Percentiles rank a stretch among this genome's conserved stretches.
Evolutionary conservation across 2,113 vertebrate species (phyloP).

Genomic region (Dipodomys stephensi): DNA sequence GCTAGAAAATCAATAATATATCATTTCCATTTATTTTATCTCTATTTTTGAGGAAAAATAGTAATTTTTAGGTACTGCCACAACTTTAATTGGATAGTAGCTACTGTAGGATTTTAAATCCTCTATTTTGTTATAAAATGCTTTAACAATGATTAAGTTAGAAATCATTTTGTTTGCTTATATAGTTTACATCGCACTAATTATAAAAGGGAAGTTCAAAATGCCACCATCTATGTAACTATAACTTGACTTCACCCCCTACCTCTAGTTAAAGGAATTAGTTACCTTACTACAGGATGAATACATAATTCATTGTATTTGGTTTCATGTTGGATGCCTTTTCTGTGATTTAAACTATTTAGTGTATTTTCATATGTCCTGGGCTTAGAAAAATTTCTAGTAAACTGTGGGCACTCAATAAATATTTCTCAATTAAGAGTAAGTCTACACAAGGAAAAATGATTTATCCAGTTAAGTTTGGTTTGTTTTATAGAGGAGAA

Average conservation of each 20-base stretch:
- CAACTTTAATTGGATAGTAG: not conserved
- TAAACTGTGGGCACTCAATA: not conserved
- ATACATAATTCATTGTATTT: not conserved
- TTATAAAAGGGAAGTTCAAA: not conserved
- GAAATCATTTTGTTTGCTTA: not conserved
- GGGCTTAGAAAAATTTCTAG: not conserved
- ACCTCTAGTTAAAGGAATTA: not conserved
- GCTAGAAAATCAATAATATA: no score
- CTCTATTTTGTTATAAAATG: not conserved
- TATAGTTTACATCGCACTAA: not conserved
- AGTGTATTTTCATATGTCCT: not conserved
- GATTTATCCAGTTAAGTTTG: not conserved
- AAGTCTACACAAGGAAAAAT: not conserved
- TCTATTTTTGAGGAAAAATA: no score
- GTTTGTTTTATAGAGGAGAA: not conserved
- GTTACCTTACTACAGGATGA: not conserved
- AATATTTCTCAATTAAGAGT: slow-evolving; percentile 1
- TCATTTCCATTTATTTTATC: no score
- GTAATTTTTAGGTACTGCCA: no score
- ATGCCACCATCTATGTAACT: not conserved
- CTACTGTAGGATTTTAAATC: not conserved
- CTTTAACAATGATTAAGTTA: not conserved
- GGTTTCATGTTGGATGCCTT: not conserved
- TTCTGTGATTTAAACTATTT: not conserved
- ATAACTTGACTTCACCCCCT: not conserved